Evolutionary conservation across 2,113 vertebrate species (phyloP), one percentile per base, ranked within the genome.

Genomic region (Haplochromis vanheusdeni): DNA sequence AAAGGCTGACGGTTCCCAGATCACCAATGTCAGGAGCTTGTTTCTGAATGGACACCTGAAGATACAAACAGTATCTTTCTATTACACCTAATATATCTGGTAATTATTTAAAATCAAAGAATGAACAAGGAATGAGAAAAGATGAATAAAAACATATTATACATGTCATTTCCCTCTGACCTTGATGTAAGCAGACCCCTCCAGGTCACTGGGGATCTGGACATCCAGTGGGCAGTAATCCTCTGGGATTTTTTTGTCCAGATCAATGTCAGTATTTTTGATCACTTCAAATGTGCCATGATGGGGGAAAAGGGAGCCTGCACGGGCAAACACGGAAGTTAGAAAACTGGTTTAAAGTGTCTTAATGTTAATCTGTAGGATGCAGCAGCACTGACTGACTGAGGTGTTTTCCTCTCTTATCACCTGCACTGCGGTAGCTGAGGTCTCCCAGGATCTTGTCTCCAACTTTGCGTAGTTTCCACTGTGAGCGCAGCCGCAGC

Each of bases 401-500:
- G 23, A 65, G 7, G 7, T 1, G 1, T 28, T 75, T 8, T 73
- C 37, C 13, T 3, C 11, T 31, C 3, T 19, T 0, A 14, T 91
- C 93, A 99, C 99, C 99, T 94, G 99, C 98, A 26, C 99, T 99
- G 92, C 98, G 96, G 94, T 99, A 99, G 95, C 98, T 99, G 86
- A 99, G 96, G 87, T 99, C 99, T 1, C 99, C 98, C 45, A 99
- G 97, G 87, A 99, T 99, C 96, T 99, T 99, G 94, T 99, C 98
- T 60, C 99, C 98, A 5, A 99, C 97, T 96, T 99, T 99, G 81
- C 98, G 97, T 19, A 99, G 96, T 84, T 99, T 99, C 99, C 99
- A 99, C 89, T 99, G 99, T 1, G 99, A 99, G 35, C 98, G 97
- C n/a, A 99, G 92, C 3, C 98, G 94, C 60, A 99, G 94, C 60